Evolutionary conservation across 2,113 vertebrate species (phyloP).

Genomic region (Edolisoma coerulescens): DNA sequence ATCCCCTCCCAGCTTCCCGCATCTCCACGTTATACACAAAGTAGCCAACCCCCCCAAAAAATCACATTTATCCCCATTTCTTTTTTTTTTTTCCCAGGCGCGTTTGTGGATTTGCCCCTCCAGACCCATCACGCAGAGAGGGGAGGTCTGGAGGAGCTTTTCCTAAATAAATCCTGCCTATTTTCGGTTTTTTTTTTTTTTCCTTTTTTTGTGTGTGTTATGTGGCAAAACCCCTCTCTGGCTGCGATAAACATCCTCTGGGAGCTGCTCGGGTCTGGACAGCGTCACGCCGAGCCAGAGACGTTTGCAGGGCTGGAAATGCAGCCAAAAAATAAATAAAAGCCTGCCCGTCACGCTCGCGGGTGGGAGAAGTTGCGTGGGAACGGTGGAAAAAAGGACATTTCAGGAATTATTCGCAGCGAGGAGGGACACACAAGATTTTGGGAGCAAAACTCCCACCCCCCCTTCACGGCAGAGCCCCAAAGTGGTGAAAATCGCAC

Average conservation of each 20-base stretch:
- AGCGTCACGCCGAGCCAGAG: neutral
- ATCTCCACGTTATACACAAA: neutral
- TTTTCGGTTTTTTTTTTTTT: neutral
- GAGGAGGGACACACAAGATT: neutral
- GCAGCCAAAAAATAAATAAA: neutral
- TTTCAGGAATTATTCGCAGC: neutral
- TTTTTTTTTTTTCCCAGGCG: neutral
- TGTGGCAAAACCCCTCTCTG: neutral
- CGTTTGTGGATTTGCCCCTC: neutral
- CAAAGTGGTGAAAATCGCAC: neutral
- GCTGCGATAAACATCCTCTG: constrained; percentile 18
- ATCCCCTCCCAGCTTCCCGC: no score
- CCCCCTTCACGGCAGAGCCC: neutral
- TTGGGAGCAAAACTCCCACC: neutral
- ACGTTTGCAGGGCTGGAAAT: neutral
- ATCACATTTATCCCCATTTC: rapidly evolving
- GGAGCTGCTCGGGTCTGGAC: neutral
- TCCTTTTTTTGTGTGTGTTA: neutral
- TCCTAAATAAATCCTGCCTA: constrained; percentile 23
- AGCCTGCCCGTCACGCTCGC: neutral
- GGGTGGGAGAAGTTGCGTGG: constrained; percentile 16
- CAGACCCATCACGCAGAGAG: neutral
- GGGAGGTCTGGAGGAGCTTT: neutral
- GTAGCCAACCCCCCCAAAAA: neutral
- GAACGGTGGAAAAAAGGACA: neutral